Conservation (phyloP, 2,113 vertebrate genomes). For the Ancistrus triradiatus region DNA sequence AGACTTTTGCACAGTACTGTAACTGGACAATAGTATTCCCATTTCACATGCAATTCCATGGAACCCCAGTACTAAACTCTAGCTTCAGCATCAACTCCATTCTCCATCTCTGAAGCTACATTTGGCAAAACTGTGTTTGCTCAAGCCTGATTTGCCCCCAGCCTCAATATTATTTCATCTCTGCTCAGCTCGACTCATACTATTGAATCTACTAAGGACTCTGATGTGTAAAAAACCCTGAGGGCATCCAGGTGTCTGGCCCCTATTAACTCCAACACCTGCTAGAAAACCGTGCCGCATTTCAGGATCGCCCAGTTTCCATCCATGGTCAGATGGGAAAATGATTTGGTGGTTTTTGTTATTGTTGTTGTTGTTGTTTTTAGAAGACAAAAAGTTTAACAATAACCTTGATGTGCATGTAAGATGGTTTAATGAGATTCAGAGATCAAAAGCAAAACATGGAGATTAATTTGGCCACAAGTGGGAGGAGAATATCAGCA, state of each 20-base stretch:
- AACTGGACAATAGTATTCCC: too few species aligned
- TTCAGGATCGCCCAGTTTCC: not conserved
- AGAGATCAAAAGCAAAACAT: conserved; percentile 24
- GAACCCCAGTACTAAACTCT: not conserved
- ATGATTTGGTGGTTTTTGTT: too few species aligned
- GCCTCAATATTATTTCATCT: conserved; percentile 1
- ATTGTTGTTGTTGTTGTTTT: too few species aligned
- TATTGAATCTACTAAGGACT: conserved; percentile 33
- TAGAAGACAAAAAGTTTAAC: conserved; percentile 1
- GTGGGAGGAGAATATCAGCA: conserved; percentile 1
- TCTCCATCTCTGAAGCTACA: conserved; percentile 10
- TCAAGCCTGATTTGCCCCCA: conserved; percentile 6
- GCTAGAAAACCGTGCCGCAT: not conserved
- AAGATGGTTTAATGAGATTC: conserved; percentile 25
- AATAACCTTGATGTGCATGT: not conserved
- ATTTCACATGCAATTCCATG: too few species aligned
- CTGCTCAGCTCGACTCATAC: conserved; percentile 12
- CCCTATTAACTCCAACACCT: conserved; percentile 26
- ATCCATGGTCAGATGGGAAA: not conserved
- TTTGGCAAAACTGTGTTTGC: conserved; percentile 29
- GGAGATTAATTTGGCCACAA: conserved; percentile 21
- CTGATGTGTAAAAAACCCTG: conserved; percentile 1
- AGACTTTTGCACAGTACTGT: not conserved
- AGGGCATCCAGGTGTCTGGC: conserved; percentile 4
- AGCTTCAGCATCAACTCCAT: not conserved